Evolutionary conservation across 2,888 invertebrate species (phyloP).

Genomic region (Heliconius hortense): DNA sequence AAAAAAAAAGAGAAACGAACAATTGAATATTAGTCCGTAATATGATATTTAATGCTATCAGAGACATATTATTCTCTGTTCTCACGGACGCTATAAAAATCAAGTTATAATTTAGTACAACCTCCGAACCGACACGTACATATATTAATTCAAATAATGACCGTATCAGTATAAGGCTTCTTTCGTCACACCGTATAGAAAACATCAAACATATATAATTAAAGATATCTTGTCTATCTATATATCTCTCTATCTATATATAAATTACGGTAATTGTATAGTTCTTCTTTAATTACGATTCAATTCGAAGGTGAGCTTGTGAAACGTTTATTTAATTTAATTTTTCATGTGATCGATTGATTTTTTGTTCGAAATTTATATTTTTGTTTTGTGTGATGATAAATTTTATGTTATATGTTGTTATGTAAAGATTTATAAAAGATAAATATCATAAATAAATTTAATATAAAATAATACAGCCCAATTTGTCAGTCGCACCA

Average conservation of each 20-base stretch:
- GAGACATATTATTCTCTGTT: slow-evolving; percentile 75
- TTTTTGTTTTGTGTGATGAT: neutral
- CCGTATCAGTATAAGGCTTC: slow-evolving; percentile 65
- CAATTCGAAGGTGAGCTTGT: slow-evolving; percentile 65
- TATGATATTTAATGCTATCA: slow-evolving; percentile 53
- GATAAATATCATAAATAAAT: too few relatives aligned
- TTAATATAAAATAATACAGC: neutral
- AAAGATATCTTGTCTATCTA: slow-evolving; percentile 57
- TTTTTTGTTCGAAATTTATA: neutral
- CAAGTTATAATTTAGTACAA: slow-evolving; percentile 70
- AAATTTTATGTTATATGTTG: neutral
- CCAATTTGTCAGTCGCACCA: neutral
- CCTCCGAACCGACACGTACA: slow-evolving; percentile 80
- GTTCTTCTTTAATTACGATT: slow-evolving; percentile 78
- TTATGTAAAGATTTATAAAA: neutral
- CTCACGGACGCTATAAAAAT: slow-evolving; percentile 78
- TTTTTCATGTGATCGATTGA: slow-evolving; percentile 31
- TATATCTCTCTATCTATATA: slow-evolving; percentile 42
- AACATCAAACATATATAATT: slow-evolving; percentile 80
- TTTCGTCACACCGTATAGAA: slow-evolving; percentile 80
- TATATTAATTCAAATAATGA: slow-evolving; percentile 81
- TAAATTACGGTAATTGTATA: slow-evolving; percentile 78
- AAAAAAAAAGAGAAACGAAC: slow-evolving; percentile 10
- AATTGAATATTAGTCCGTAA: slow-evolving; percentile 41
- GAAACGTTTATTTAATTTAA: slow-evolving; percentile 50